phyloP scores from a whole-genome alignment of 1,140 invertebrate genomes.

The Lepidurus couesii region DNA sequence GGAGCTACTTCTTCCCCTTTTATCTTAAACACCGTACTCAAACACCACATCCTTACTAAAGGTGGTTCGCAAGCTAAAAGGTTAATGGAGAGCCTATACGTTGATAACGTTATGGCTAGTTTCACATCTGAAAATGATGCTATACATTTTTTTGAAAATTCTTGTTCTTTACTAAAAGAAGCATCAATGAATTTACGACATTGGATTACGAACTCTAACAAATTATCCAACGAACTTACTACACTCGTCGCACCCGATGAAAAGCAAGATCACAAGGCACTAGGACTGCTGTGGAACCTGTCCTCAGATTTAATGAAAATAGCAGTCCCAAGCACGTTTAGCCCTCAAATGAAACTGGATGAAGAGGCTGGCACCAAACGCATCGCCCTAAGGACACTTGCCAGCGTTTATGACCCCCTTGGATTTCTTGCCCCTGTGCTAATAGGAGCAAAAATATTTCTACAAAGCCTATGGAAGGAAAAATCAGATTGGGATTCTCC shows the following conservation, averaged over 20 bases:
- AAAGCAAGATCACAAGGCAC: neutral
- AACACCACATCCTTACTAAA: neutral
- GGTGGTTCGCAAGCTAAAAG: neutral
- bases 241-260: too few relatives aligned
- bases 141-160: neutral
- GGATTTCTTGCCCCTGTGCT: conserved; percentile 2
- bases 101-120: conserved; percentile 24
- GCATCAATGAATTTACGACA: neutral
- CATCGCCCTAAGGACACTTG: neutral
- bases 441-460: neutral
- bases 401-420: conserved; percentile 14
- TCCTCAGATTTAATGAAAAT: neutral
- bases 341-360: too few relatives aligned
- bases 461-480: conserved; percentile 24
- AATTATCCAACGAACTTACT: neutral
- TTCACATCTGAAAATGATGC: neutral
- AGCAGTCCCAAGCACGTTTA: too few relatives aligned
- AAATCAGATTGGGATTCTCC: conserved; percentile 1
- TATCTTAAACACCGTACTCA: conserved; percentile 26
- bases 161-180: conserved; percentile 4
- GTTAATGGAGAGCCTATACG: conserved; percentile 1
- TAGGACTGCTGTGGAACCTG: conserved; percentile 11
- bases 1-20: conserved; percentile 28
- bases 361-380: too few relatives aligned
- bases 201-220: neutral